phyloP scores from a whole-genome alignment of 2,888 invertebrate species.

The Carcina quercana region DNA sequence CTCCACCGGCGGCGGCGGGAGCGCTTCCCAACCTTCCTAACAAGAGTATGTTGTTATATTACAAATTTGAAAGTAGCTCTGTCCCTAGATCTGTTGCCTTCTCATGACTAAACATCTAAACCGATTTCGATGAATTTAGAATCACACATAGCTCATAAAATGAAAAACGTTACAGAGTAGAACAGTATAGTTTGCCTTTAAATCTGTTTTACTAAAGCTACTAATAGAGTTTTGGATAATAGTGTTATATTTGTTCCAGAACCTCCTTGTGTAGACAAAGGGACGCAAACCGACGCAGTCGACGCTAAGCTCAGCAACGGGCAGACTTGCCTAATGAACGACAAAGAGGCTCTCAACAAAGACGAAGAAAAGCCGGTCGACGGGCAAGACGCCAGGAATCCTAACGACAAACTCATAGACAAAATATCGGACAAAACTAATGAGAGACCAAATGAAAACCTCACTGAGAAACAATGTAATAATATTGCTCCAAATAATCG shows the following conservation, averaged over 20 bases:
- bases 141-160: neutral
- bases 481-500: slow-evolving; percentile 15
- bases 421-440: slow-evolving; percentile 8
- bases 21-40: slow-evolving; percentile 49
- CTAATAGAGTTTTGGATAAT: slow-evolving; percentile 1
- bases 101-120: too few species aligned
- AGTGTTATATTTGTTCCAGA: slow-evolving; percentile 30
- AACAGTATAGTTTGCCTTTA: neutral
- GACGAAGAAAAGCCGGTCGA: slow-evolving; percentile 13
- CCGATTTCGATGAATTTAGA: neutral
- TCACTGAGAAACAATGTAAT: slow-evolving; percentile 30
- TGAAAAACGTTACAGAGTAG: too few species aligned
- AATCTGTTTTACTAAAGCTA: too few species aligned
- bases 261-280: slow-evolving; percentile 42
- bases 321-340: slow-evolving; percentile 31
- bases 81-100: too few species aligned
- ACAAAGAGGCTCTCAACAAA: slow-evolving; percentile 15
- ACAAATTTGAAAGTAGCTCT: too few species aligned
- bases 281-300: slow-evolving; percentile 52
- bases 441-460: slow-evolving; percentile 25
- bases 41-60: too few species aligned
- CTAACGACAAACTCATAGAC: slow-evolving; percentile 23
- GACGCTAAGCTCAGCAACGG: slow-evolving; percentile 49
- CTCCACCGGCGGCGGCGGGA: slow-evolving; percentile 43
- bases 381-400: too few species aligned